These are phyloP conservation scores for Tyrophagus putrescentiae DNA, from an alignment of 1,140 invertebrate species.

Conservation along the genomic window DNA sequence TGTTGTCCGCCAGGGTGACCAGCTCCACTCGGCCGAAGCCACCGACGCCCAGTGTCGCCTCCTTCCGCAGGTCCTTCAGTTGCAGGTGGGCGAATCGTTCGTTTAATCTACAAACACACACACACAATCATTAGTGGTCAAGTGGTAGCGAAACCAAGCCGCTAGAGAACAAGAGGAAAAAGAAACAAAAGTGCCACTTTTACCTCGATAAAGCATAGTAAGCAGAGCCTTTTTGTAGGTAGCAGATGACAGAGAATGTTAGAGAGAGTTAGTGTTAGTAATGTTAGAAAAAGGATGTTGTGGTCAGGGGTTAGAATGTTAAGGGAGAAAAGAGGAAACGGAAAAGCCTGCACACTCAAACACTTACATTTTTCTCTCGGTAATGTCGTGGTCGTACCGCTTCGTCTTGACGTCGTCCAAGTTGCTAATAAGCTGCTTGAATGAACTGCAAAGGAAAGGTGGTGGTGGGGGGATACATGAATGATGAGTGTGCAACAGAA, in stretches of 20 bases:
- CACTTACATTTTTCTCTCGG: constrained; percentile 31
- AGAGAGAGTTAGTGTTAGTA: constrained; percentile 2
- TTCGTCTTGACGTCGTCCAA: constrained; percentile 76
- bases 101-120: constrained; percentile 41
- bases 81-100: constrained; percentile 69
- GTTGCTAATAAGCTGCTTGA: constrained; percentile 69
- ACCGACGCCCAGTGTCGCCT: constrained; percentile 75
- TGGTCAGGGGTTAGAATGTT: neutral
- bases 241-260: neutral
- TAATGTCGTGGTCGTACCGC: constrained; percentile 57
- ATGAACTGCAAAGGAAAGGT: constrained; percentile 50
- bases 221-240: no score
- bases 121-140: no score
- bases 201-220: no score
- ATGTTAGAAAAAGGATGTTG: neutral
- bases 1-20: constrained; percentile 63
- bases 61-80: constrained; percentile 66
- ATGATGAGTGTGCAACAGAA: no score
- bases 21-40: constrained; percentile 94
- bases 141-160: no score
- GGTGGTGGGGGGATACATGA: constrained; percentile 18
- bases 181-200: no score
- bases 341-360: no score
- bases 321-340: neutral
- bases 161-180: constrained; percentile 11